Evolutionary conservation across 2,113 vertebrate species (phyloP), one percentile per base, ranked within the genome.

Genomic region (Platichthys flesus): DNA sequence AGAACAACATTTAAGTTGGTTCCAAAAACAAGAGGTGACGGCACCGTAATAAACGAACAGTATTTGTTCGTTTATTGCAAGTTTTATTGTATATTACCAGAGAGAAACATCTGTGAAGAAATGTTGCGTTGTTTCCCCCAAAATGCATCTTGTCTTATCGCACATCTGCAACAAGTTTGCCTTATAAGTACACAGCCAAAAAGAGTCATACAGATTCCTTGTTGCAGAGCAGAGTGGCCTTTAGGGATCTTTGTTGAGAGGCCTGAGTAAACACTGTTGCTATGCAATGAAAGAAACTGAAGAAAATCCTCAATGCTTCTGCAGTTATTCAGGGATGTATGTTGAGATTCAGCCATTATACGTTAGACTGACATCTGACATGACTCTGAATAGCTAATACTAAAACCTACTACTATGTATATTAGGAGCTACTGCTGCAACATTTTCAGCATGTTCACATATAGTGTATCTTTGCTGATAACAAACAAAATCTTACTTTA

Each of bases 251-350:
- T 47, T 84, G 69, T 28, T 69, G 78, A 74, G 71, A 81, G 52
- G 51, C 82, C 51, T 69, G 73, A 83, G 71, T 82, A 87, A 87
- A 83, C 65, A 82, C 2, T n/a, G 90, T 89, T 89, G 76, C 88
- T 79, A 86, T 12, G 88, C 66, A 81, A 49, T 47, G 6, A 76
- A 28, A 35, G 35, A 79, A 76, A 75, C 20, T 54, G 51, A n/a
- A 9, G 20, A 3, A 54, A 54, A 54, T 54, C 51, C 51, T 54
- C 0, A 21, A 18, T 79, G n/a, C 51, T 55, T 12, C 45, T 84
- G 23, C 64, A 57, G 49, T 40, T 72, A 26, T 54, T 74, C 47
- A 75, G 15, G 14, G 20, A 52, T 67, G 20, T 63, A 42, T 52
- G 47, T 42, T 14, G 21, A 49, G 47, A 49, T 49, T 49, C 47